Evolutionary conservation across 1,140 invertebrate genomes (phyloP).

Genomic region (Macrosteles quadrilineatus): DNA sequence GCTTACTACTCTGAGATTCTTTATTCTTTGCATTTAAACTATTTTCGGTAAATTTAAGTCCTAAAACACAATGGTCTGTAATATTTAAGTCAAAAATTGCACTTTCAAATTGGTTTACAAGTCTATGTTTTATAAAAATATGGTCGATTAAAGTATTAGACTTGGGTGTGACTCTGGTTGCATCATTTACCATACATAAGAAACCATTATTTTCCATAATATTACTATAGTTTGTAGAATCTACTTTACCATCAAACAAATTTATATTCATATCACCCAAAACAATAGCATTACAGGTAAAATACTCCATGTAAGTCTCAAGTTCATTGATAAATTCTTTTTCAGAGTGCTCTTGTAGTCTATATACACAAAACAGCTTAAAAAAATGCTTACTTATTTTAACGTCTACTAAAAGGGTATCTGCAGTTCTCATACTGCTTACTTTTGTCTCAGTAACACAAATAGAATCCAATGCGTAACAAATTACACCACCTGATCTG

Average conservation of each 20-base stretch:
- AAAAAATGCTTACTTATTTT: background rate
- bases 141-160: background rate
- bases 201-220: constrained; percentile 14
- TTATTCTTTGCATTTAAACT: background rate
- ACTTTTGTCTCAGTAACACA: background rate
- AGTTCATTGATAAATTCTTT: background rate
- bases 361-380: constrained; percentile 10
- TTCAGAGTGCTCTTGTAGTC: background rate
- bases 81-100: background rate
- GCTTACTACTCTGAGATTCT: background rate
- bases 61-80: background rate
- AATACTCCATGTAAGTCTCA: background rate
- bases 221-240: background rate
- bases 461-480: background rate
- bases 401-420: constrained; percentile 14
- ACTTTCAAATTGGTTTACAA: background rate
- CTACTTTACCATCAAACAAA: background rate
- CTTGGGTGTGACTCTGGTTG: background rate
- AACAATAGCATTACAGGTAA: background rate
- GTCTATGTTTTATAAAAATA: background rate
- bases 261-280: constrained; percentile 3
- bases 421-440: background rate
- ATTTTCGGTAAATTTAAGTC: background rate
- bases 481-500: constrained; percentile 17
- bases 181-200: background rate